Percentiles rank a stretch among this genome's conserved stretches.
phyloP scores from a whole-genome alignment of 2,797 vertebrate species.

The Oreochromis grahami region DNA sequence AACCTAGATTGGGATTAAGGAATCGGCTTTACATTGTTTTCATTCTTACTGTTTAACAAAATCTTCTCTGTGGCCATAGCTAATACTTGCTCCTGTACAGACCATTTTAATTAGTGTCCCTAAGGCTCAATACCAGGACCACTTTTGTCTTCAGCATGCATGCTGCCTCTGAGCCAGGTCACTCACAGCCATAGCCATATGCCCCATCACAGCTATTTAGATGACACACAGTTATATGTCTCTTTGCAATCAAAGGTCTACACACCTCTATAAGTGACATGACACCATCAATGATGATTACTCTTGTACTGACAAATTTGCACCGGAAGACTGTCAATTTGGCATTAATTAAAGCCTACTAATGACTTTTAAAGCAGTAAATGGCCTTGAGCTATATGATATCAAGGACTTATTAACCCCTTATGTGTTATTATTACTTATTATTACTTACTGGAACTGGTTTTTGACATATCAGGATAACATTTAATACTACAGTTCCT shows the following conservation, averaged over 20 bases:
- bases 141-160: not conserved
- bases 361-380: not conserved
- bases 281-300: not conserved
- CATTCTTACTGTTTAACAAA: not conserved
- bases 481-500: not conserved
- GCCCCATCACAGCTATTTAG: not conserved
- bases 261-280: not conserved
- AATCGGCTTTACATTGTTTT: accelerated
- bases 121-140: accelerated
- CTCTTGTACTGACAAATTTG: not conserved
- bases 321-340: not conserved
- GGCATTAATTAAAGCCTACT: not conserved
- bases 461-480: not conserved
- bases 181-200: not conserved
- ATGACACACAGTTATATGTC: not conserved
- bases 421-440: not conserved
- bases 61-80: not conserved
- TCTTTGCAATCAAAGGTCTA: not conserved
- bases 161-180: not conserved
- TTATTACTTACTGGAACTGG: not conserved
- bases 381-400: not conserved
- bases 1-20: not conserved
- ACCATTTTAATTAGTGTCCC: not conserved
- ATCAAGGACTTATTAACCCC: not conserved
- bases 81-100: not conserved